Evolutionary conservation across 92 coral and sea anemone species (phyloP), one percentile per base, ranked within the genome.

Genomic region (Phymanthus crucifer): DNA sequence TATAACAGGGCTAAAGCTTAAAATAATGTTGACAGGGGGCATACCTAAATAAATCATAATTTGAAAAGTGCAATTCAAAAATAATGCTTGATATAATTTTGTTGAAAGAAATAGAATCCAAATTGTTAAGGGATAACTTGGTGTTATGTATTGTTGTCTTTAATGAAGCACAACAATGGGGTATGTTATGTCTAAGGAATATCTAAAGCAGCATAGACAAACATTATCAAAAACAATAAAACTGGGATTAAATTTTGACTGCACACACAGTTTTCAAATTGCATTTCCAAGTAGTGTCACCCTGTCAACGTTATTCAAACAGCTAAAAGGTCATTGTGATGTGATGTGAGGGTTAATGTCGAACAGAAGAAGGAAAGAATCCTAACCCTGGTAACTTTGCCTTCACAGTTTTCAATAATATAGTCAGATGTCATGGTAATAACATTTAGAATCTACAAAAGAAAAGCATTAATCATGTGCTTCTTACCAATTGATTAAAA

Each of bases 331-430:
- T 10, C 3, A 27, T 29, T 23, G 16, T 61, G 27, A 61, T 61
- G 64, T 21, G 29, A 61, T 61, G 68, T 27, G 21, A 32, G 32
- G 61, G 57, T 71, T 32, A 74, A 71, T 24, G 57, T 56, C 56
- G 34, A 66, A 58, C 37, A 81, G 27, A 61, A 73, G 43, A 47
- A 79, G 66, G 46, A 64, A 57, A 66, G 29, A 17, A 32, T 29
- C 66, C 91, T 85, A 77, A 87, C 91, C 91, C 91, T 87, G 88
- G 84, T 87, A 46, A 78, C 88, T 87, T 87, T 83, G 50, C 91
- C 91, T 66, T 87, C 91, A 83, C 80, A 72, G 84, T 81, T 85
- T 58, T 87, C 85, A 83, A 83, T 73, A 78, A 82, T 61, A 87
- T 83, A 78, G 85, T 87, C 91, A 74, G 78, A 75, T 77, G 83